Base-by-base conservation (phyloP, 2,888 invertebrate genomes). In the Cryptocephalus primarius region DNA sequence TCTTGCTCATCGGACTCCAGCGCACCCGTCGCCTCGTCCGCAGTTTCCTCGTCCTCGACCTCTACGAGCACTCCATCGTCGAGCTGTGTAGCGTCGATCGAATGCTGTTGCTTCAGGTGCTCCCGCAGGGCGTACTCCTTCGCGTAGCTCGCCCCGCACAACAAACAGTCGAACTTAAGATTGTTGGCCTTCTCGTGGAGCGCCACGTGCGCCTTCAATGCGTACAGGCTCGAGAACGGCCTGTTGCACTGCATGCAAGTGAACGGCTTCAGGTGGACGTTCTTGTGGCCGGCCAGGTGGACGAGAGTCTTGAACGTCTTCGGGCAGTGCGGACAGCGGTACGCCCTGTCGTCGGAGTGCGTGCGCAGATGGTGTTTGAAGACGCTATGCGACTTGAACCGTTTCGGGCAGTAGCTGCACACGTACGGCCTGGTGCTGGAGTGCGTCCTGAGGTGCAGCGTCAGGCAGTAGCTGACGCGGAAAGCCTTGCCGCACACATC, bases 271-370 rank as follows among this genome's bases (percentile, higher is more conserved):
- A 82, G 85, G 58, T 88, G 88, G 8, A 83, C 56, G 62, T 88
- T 88, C 66, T 82, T 86, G 56, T 88, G 88, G 0, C 85, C 86
- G 1, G 85, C 82, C 1, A 88, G 69, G 59, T 87, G 87, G 0
- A 88, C 88, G 0, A 82, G 78, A 0, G 87, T 88, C 60, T 87
- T 88, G 69, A 88, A 88, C 1, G 85, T 79, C 60, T 88, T 88
- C 0, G 85, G 81, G 52, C 88, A 88, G 61, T 71, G 81, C 0
- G 85, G 80, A 58, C 88, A 88, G 54, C 80, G 80, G 66, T 85
- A 88, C 8, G 80, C 78, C 10, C 86, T 77, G n/a, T 80, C 82
- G 6, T 84, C 80, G 0, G 83, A 83, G 59, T 88, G 88, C 0
- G 83, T 87, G 40, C 82, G 68, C 43, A 86, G 60, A 57, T 88